Evolutionary conservation across 2,888 invertebrate species (phyloP), one percentile per base, ranked within the genome.

Genomic region (Stomorhina lunata): DNA sequence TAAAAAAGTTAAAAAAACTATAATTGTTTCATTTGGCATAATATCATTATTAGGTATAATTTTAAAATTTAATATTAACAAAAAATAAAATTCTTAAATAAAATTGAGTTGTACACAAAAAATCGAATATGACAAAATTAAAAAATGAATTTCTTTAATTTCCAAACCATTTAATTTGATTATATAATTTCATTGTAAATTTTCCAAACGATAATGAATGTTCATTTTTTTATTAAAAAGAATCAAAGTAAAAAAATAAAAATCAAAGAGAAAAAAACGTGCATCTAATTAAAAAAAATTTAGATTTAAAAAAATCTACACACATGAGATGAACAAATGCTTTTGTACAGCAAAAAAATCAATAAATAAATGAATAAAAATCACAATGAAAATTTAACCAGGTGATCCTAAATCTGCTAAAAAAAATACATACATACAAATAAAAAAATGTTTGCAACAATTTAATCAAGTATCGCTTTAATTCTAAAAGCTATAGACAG

Each of bases 121-220:
- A n/a, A n/a, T n/a, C n/a, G n/a, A n/a, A n/a, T n/a, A n/a, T n/a
- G n/a, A n/a, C n/a, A n/a, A n/a, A n/a, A n/a, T n/a, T n/a, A 20
- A 20, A 2, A 48, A 22, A 22, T 48, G 10, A 1, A 48, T 29
- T 45, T 55, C 32, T 63, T 50, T n/a, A 59, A 59, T 73, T 55
- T 66, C 66, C 72, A 59, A 57, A 43, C 72, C 72, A 80, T 80
- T 80, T 73, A 66, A 73, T 72, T 80, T 73, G 59, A 73, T 79
- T 79, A 59, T 34, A 55, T 55, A 65, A 57, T 53, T 66, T 66
- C 22, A 61, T 68, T 72, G 40, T 43, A 43, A 43, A 43, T 53
- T 59, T 61, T n/a, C n/a, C 43, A 20, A 29, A 17, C 34, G 50
- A 25, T 69, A 72, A 79, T 66, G 79, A 53, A 50, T 80, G 72